Evolutionary conservation across 2,888 invertebrate species (phyloP), one percentile per base, ranked within the genome.

Genomic region (Habrosyne pyritoides): DNA sequence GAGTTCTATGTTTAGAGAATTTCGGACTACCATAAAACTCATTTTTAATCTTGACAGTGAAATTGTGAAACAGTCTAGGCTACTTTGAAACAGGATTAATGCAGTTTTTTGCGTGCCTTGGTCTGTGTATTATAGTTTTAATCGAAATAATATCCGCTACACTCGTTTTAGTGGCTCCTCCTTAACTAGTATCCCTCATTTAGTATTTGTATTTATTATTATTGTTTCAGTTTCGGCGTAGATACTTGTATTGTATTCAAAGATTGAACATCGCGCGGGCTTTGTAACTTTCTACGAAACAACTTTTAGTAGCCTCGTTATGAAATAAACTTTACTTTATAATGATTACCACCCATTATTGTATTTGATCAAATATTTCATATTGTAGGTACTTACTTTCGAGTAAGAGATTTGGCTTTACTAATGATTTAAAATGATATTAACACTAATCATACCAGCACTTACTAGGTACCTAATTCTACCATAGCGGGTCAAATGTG

Each of bases 141-240:
- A 36, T 42, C 52, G n/a, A 26, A 26, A 18, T 18, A 46, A 21
- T 63, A 60, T 52, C 59, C 50, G 49, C 61, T 52, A 14, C 10
- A n/a, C 51, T 58, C 47, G 21, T 55, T 66, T 55, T 69, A 50
- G 7, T 69, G 71, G 79, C 78, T 71, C n/a, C 53, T 62, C 61
- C 28, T 33, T 14, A 47, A 67, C 61, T 54, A 64, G 66, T 61
- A 65, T 70, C 66, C 69, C 74, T 69, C 76, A 79, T 79, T 79
- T 77, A 73, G 71, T 77, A 73, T 78, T 64, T 66, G 75, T 82
- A 77, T 81, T 83, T 78, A 77, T 77, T 76, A 76, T 72, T 68
- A 80, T 79, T 73, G 79, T 77, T 82, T 77, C 77, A 77, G 79
- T 77, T n/a, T 18, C 42, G 42, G 42, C n/a, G 14, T 36, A 36